Conservation (phyloP, 2,888 invertebrate genomes). For the Maniola hyperantus region DNA sequence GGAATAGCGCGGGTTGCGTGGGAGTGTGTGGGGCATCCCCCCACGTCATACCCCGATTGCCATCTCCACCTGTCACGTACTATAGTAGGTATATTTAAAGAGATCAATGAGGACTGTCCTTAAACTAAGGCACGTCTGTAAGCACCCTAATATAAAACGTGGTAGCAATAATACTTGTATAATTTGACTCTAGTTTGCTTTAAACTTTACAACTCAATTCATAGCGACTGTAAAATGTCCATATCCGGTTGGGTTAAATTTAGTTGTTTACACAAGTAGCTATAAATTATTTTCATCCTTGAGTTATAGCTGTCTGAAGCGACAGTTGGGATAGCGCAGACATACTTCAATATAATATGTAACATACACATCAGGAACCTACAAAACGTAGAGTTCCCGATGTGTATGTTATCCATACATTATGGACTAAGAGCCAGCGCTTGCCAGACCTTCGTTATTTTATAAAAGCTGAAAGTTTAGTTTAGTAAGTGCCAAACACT, state of each 20-base stretch:
- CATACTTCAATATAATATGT: not conserved
- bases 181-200: conserved; percentile 47
- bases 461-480: too few species aligned
- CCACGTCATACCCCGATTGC: too few species aligned
- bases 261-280: conserved; percentile 62
- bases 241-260: conserved; percentile 69
- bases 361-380: too few species aligned
- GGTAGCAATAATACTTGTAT: conserved; percentile 14
- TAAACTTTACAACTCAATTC: conserved; percentile 57
- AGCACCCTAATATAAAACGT: not conserved
- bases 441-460: too few species aligned
- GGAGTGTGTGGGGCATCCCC: too few species aligned
- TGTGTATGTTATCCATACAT: too few species aligned
- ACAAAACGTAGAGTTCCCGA: not conserved
- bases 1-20: too few species aligned
- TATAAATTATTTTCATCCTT: conserved; percentile 74
- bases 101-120: not conserved
- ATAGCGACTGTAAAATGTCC: conserved; percentile 55
- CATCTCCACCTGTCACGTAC: too few species aligned
- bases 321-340: conserved; percentile 50
- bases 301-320: conserved; percentile 63
- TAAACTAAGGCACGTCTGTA: not conserved
- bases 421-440: too few species aligned
- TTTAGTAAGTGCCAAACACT: too few species aligned
- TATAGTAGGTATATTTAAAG: too few species aligned